A percentile compares a stretch with the other conserved stretches of the same genome.
Conservation (phyloP, 2,797 vertebrate genomes). For the Sebastes jordani region DNA sequence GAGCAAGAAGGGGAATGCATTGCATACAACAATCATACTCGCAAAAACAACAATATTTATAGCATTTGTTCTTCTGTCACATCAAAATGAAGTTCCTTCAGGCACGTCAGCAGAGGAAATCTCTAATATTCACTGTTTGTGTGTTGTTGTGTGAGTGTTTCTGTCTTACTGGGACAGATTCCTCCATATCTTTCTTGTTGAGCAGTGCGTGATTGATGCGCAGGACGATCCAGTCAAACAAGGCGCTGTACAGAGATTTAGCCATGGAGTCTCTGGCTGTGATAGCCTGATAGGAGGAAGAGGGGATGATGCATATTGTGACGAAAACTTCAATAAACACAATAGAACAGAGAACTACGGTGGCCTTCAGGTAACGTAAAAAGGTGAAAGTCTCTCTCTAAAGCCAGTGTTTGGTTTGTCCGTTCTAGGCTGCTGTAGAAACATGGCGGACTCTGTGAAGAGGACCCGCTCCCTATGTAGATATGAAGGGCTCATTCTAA, state of each 20-base stretch:
- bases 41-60: not conserved
- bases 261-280: constrained; percentile 99
- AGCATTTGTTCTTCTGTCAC: not conserved
- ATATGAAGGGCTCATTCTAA: no score
- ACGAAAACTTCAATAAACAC: not conserved
- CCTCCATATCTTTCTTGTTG: constrained; percentile 98
- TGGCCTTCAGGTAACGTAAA: no score
- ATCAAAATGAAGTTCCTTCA: not conserved
- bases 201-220: constrained; percentile 97
- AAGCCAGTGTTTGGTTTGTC: no score
- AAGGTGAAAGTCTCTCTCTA: no score
- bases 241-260: constrained; percentile 96
- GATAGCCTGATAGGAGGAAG: constrained; percentile 84
- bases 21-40: not conserved
- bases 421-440: no score
- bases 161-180: constrained; percentile 88
- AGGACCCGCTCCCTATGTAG: no score
- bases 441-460: no score
- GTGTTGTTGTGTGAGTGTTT: not conserved
- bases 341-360: no score
- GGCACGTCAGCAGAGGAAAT: not conserved
- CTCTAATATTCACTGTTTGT: not conserved
- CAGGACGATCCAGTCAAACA: constrained; percentile 98
- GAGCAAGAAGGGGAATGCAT: not conserved
- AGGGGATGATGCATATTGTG: not conserved